A percentile compares a stretch with the other conserved stretches of the same genome.
These are phyloP conservation scores for Galerucella nymphaeae DNA, from an alignment of 2,888 invertebrate species.

Conservation along the genomic window DNA sequence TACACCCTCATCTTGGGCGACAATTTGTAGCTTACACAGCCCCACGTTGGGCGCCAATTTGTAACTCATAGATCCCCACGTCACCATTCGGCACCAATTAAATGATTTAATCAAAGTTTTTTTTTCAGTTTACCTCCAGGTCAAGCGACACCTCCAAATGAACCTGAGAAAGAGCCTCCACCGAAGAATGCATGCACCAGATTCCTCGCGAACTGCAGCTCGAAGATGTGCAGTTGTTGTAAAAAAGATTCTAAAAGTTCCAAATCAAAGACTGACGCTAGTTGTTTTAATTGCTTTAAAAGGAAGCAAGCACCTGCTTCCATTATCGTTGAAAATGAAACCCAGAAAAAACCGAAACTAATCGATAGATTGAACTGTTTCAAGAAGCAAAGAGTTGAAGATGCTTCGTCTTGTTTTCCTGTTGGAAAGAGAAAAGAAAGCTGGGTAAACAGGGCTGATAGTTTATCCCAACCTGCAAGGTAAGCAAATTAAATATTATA, in stretches of 20 bases:
- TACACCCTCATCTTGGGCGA: too few species aligned
- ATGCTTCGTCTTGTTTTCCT: slow-evolving; percentile 61
- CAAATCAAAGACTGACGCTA: slow-evolving; percentile 50
- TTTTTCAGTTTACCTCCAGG: slow-evolving; percentile 52
- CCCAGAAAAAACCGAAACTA: slow-evolving; percentile 56
- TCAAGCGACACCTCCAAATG: slow-evolving; percentile 48
- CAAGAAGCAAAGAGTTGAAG: slow-evolving; percentile 65
- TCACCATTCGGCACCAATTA: too few species aligned
- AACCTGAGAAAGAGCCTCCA: slow-evolving; percentile 49
- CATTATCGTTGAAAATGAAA: slow-evolving; percentile 61
- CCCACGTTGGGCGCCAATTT: too few species aligned
- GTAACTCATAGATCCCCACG: too few species aligned
- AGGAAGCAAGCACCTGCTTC: slow-evolving; percentile 48
- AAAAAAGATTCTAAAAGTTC: slow-evolving; percentile 41
- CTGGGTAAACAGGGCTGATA: slow-evolving; percentile 69
- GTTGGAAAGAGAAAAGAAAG: slow-evolving; percentile 60
- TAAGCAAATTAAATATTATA: slow-evolving; percentile 29
- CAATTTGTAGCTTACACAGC: too few species aligned
- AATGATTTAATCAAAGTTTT: neutral
- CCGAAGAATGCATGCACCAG: slow-evolving; percentile 51
- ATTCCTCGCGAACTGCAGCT: slow-evolving; percentile 54
- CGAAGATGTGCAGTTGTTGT: slow-evolving; percentile 52
- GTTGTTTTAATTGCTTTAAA: slow-evolving; percentile 66
- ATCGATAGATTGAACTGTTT: slow-evolving; percentile 61
- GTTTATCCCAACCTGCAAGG: slow-evolving; percentile 64